These are phyloP conservation scores for Dendrocincla tyrannina DNA, from an alignment of 2,797 vertebrate genomes.

Conservation along the genomic window DNA sequence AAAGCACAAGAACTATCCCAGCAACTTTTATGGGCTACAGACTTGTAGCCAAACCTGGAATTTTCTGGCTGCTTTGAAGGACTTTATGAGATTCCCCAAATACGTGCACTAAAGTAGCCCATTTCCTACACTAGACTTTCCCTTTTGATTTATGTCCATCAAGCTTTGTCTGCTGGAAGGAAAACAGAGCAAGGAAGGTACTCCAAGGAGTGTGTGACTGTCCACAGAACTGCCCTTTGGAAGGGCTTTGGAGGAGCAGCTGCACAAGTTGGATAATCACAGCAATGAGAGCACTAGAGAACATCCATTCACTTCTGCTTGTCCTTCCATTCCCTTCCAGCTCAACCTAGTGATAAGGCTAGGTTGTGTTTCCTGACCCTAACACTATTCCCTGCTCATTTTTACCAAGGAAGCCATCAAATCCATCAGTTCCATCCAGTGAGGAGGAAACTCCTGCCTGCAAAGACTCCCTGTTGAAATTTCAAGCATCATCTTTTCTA, in stretches of 20 bases:
- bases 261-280: neutral
- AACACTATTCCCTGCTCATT: rapidly evolving
- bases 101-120: rapidly evolving
- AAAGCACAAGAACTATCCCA: neutral
- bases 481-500: neutral
- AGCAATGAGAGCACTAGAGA: rapidly evolving
- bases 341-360: neutral
- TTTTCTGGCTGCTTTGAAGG: neutral
- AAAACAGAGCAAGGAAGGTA: neutral
- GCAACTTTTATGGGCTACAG: neutral
- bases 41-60: constrained; percentile 4
- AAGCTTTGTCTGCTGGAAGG: neutral
- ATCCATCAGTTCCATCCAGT: rapidly evolving
- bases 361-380: neutral
- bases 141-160: neutral
- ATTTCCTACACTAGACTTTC: neutral
- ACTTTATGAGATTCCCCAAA: neutral
- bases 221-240: neutral
- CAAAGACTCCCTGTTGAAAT: neutral
- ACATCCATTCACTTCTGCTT: neutral
- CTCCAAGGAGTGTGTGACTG: neutral
- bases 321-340: neutral
- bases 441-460: neutral
- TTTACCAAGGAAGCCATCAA: neutral
- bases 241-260: neutral